Evolutionary conservation across 1,140 invertebrate genomes (phyloP).

Genomic region (Xylocopa sonorina): DNA sequence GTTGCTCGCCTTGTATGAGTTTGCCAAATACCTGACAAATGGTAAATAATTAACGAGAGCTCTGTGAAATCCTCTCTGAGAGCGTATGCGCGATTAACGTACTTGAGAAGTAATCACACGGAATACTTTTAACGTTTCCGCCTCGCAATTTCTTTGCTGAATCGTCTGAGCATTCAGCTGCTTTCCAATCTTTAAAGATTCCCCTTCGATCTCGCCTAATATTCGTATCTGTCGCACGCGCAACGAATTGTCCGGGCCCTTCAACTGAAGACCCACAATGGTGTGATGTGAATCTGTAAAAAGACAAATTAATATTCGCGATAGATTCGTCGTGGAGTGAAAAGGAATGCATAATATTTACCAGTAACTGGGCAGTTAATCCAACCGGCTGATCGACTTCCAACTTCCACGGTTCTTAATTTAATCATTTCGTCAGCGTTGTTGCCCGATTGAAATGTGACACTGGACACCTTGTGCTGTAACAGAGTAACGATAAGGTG

Average conservation of each 20-base stretch:
- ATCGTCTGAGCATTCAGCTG: constrained; percentile 84
- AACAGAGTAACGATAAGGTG: constrained; percentile 67
- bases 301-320: constrained; percentile 16
- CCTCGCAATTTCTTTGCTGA: constrained; percentile 93
- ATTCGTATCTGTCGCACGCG: constrained; percentile 92
- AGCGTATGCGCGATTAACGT: constrained; percentile 52
- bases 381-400: constrained; percentile 92
- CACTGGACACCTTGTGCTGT: constrained; percentile 93
- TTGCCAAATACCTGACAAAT: constrained; percentile 93
- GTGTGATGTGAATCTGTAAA: constrained; percentile 81
- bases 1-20: constrained; percentile 86
- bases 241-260: constrained; percentile 95
- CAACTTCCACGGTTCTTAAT: constrained; percentile 91
- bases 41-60: background rate
- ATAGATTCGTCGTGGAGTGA: background rate
- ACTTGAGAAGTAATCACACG: constrained; percentile 96
- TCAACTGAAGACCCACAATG: constrained; percentile 91
- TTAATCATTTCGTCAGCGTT: constrained; percentile 91
- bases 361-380: constrained; percentile 90
- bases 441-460: constrained; percentile 91
- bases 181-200: constrained; percentile 81
- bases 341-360: constrained; percentile 72
- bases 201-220: constrained; percentile 84
- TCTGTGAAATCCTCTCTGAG: background rate
- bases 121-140: constrained; percentile 96